Base-by-base conservation (phyloP, 2,888 invertebrate species). In the Carcina quercana region DNA sequence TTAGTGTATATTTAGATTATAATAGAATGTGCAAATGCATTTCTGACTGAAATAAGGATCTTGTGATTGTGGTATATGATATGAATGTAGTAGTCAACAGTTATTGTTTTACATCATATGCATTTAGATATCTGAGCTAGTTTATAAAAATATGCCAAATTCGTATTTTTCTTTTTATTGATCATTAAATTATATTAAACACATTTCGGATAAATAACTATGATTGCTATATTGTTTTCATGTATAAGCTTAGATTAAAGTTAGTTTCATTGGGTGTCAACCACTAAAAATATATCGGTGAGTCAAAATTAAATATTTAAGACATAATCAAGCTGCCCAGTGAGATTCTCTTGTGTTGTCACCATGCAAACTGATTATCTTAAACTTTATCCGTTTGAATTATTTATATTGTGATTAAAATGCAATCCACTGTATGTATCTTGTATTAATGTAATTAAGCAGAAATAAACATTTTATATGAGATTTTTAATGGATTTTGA, bases 401-500 rank as follows among this genome's bases (percentile, higher is more conserved):
- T 30, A 28, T 30, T 22, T 22, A 22, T 15, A 25, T 51, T 70
- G 60, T 63, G 61, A 69, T 69, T 72, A 60, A 66, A 68, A 70
- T 69, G 68, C 67, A 71, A 72, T 74, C 66, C 65, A 62, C 70
- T 59, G 54, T 68, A 71, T 75, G 74, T 80, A 79, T 76, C 67
- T 69, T 66, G 66, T 66, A 63, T 67, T 55, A 73, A 71, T 67
- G 55, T 74, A 71, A 68, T 66, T 75, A 80, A 78, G 79, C 67
- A 62, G 67, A 75, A 80, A 76, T 80, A 82, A 83, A 82, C 80
- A 76, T 83, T 82, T 83, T 83, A 78, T 82, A 83, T 80, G 82
- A 82, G 76, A 80, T 76, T 76, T 80, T 73, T 48, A 66, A 54
- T 57, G 32, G 49, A 36, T 50, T 65, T 65, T 66, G n/a, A n/a